Evolutionary conservation across 2,888 invertebrate genomes (phyloP).

Genomic region (Diarsia mendica): DNA sequence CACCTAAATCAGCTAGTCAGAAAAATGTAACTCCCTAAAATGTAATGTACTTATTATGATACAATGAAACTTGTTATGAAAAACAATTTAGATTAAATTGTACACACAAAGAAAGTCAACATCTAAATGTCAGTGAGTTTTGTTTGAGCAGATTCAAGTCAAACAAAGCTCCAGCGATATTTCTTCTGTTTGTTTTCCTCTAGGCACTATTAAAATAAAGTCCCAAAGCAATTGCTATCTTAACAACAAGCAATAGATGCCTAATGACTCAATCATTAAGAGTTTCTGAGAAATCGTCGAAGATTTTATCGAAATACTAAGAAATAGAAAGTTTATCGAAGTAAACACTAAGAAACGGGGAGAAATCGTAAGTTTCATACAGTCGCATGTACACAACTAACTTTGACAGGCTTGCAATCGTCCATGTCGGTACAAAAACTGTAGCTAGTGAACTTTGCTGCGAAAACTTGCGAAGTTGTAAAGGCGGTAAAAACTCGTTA

Average conservation of each 20-base stretch:
- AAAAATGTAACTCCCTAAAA: slow-evolving; percentile 6
- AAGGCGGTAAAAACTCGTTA: slow-evolving; percentile 90
- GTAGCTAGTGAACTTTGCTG: slow-evolving; percentile 76
- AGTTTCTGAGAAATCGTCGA: slow-evolving; percentile 9
- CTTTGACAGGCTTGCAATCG: slow-evolving; percentile 71
- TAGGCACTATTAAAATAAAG: slow-evolving; percentile 24
- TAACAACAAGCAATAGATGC: slow-evolving; percentile 34
- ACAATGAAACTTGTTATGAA: slow-evolving; percentile 34
- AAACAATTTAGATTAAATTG: slow-evolving; percentile 52
- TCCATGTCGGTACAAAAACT: slow-evolving; percentile 73
- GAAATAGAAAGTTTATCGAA: slow-evolving; percentile 3
- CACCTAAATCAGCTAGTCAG: not conserved
- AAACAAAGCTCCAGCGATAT: slow-evolving; percentile 47
- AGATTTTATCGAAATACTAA: slow-evolving; percentile 19
- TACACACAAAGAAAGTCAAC: slow-evolving; percentile 45
- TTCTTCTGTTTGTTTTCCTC: slow-evolving; percentile 48
- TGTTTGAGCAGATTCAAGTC: slow-evolving; percentile 30
- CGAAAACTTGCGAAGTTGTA: slow-evolving; percentile 85
- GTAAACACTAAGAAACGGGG: slow-evolving; percentile 27
- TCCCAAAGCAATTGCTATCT: slow-evolving; percentile 50
- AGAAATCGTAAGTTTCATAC: slow-evolving; percentile 48
- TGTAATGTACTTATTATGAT: not conserved
- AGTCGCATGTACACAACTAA: slow-evolving; percentile 57
- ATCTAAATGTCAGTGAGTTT: slow-evolving; percentile 43
- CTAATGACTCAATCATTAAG: slow-evolving; percentile 41